Conservation (phyloP, 2,113 vertebrate species). For the Bubo scandiacus region DNA sequence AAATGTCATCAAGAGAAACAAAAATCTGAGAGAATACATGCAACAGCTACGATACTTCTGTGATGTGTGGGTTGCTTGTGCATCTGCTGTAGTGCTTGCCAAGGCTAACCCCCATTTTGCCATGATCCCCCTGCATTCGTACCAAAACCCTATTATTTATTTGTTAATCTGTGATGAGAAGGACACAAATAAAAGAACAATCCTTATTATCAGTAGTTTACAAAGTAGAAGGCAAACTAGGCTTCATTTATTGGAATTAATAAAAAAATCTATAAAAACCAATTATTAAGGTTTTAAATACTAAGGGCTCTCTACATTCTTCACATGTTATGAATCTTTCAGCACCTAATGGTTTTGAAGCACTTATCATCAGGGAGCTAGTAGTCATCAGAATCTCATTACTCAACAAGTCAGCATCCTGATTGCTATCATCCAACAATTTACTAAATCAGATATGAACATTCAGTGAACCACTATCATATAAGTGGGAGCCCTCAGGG, state of each 20-base stretch:
- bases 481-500: not conserved
- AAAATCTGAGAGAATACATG: not conserved
- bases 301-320: not conserved
- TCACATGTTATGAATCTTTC: not conserved
- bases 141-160: not conserved
- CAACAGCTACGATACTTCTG: not conserved
- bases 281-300: not conserved
- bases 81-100: not conserved
- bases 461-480: constrained; percentile 3
- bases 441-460: constrained; percentile 22
- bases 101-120: not conserved
- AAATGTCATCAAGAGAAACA: not conserved
- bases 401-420: not conserved
- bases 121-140: not conserved
- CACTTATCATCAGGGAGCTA: not conserved
- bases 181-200: not conserved
- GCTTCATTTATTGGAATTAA: not conserved
- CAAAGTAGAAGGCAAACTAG: not conserved
- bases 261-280: not conserved
- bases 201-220: not conserved
- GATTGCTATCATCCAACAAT: constrained; percentile 34
- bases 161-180: not conserved
- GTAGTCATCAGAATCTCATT: constrained; percentile 43
- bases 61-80: not conserved
- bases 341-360: not conserved